These are phyloP conservation scores for Eupsilia transversa DNA, from an alignment of 2,888 invertebrate genomes.

Conservation along the genomic window DNA sequence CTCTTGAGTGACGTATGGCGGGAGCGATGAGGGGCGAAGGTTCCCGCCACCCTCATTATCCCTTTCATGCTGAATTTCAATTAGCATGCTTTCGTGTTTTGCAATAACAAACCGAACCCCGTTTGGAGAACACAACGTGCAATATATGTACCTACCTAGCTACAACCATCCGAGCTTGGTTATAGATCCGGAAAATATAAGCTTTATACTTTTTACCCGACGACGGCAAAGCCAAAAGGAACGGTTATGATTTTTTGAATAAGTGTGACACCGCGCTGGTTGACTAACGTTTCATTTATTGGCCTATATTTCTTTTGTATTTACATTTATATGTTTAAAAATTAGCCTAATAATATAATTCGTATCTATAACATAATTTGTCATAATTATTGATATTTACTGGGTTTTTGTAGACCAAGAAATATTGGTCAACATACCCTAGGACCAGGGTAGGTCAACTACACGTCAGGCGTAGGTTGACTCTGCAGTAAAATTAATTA, in stretches of 20 bases:
- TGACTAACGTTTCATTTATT: not conserved
- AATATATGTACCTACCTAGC: slow-evolving; percentile 32
- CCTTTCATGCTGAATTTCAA: slow-evolving; percentile 90
- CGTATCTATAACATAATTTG: not conserved
- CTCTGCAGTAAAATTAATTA: not conserved
- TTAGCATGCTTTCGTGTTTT: slow-evolving; percentile 88
- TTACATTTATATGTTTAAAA: not conserved
- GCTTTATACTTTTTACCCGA: not conserved
- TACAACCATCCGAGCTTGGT: slow-evolving; percentile 29
- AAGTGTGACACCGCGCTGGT: not conserved
- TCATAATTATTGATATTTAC: not conserved
- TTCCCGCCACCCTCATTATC: slow-evolving; percentile 85
- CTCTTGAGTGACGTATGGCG: slow-evolving; percentile 79
- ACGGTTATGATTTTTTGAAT: too few relatives aligned
- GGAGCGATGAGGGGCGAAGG: slow-evolving; percentile 68
- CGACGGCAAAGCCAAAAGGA: too few relatives aligned
- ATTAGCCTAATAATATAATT: not conserved
- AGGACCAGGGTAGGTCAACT: not conserved
- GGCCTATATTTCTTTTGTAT: not conserved
- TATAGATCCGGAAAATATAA: slow-evolving; percentile 24
- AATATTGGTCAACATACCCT: not conserved
- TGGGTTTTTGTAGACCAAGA: not conserved
- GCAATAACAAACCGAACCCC: slow-evolving; percentile 84
- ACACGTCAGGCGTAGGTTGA: not conserved
- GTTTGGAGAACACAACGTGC: slow-evolving; percentile 75